A percentile compares a stretch with the other conserved stretches of the same genome.
Conservation (phyloP, 23 tunicate species). For the Trididemnum nubilum region DNA sequence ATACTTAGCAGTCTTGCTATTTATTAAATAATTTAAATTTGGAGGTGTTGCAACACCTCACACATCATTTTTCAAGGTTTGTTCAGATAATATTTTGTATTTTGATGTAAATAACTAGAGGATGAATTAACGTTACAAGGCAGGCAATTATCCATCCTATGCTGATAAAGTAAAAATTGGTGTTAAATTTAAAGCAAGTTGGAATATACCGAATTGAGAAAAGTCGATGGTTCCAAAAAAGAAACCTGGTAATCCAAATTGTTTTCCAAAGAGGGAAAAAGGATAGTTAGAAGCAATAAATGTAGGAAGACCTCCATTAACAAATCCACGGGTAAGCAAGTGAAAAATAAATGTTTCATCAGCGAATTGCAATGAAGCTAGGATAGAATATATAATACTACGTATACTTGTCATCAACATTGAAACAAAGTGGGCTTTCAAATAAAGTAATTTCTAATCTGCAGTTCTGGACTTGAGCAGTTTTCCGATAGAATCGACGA, state of each 20-base stretch:
- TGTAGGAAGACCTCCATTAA: conserved; percentile 13
- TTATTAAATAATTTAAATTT: too few relatives aligned
- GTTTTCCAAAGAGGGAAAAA: conserved; percentile 31
- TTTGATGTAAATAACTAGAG: conserved; percentile 2
- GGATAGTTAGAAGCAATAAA: conserved; percentile 21
- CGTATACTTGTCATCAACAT: neutral
- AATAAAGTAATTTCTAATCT: neutral
- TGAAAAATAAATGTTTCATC: conserved; percentile 19
- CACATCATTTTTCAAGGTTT: too few relatives aligned
- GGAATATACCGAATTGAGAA: conserved; percentile 30
- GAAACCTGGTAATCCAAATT: conserved; percentile 8
- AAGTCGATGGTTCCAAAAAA: neutral
- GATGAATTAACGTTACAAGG: conserved; percentile 14
- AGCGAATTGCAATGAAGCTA: neutral
- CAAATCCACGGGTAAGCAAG: conserved; percentile 8
- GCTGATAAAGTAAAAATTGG: conserved; percentile 10
- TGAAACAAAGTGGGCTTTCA: neutral
- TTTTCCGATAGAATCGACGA: conserved; percentile 16
- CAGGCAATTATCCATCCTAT: neutral
- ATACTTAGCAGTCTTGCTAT: too few relatives aligned
- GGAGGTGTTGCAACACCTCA: too few relatives aligned
- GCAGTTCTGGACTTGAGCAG: neutral
- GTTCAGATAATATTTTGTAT: too few relatives aligned
- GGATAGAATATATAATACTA: conserved; percentile 1
- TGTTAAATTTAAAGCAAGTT: neutral